phyloP scores from a whole-genome alignment of 2,888 invertebrate species.

The Andrena fulva region DNA sequence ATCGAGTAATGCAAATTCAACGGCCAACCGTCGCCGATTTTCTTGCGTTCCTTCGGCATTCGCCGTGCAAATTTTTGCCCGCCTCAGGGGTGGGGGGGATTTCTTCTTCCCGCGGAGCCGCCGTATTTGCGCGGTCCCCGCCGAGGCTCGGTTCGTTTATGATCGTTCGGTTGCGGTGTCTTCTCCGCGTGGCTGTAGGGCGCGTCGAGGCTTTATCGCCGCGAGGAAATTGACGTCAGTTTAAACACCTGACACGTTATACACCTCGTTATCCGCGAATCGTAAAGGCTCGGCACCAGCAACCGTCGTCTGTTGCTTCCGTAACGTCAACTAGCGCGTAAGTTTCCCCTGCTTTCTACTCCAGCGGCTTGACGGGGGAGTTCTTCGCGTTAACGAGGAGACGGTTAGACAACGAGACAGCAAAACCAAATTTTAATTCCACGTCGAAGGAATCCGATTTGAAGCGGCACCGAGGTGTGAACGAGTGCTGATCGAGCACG shows the following conservation, averaged over 20 bases:
- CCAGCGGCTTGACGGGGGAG: not conserved
- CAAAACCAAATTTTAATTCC: no score
- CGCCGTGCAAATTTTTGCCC: constrained; percentile 43
- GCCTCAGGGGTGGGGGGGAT: constrained; percentile 16
- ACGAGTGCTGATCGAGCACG: no score
- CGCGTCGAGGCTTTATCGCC: constrained; percentile 6
- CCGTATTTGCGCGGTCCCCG: constrained; percentile 13
- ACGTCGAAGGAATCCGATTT: no score
- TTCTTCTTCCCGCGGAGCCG: constrained; percentile 24
- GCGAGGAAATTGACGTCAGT: constrained; percentile 22
- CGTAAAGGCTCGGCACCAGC: constrained; percentile 18
- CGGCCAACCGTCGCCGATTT: constrained; percentile 55
- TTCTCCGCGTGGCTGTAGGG: not conserved
- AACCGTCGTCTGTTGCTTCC: constrained; percentile 22
- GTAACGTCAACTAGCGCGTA: constrained; percentile 14
- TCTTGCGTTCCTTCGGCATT: constrained; percentile 45
- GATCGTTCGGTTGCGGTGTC: constrained; percentile 34
- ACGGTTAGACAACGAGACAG: no score
- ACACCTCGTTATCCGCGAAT: constrained; percentile 31
- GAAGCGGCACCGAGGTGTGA: no score
- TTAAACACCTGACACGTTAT: constrained; percentile 32
- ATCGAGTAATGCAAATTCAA: constrained; percentile 68
- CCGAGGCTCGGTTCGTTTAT: constrained; percentile 13
- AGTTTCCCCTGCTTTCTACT: constrained; percentile 19
- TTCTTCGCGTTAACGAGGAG: not conserved